Evolutionary conservation across 2,113 vertebrate genomes (phyloP).

Genomic region (Xenopus borealis): DNA sequence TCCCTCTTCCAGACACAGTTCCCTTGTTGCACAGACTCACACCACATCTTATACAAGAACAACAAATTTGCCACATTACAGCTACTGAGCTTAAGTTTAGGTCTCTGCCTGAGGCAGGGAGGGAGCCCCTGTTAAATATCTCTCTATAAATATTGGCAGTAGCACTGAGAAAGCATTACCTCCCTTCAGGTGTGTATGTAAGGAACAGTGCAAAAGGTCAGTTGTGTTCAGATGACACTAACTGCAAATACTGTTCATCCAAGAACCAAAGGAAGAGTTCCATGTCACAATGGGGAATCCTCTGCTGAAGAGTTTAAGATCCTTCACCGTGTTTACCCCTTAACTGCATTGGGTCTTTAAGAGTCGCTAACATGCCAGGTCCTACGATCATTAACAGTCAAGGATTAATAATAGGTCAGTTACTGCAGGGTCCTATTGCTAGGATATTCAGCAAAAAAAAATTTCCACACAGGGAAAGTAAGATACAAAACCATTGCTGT

Average conservation of each 20-base stretch:
- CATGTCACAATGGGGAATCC: background rate
- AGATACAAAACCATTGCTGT: background rate
- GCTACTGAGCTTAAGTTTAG: conserved; percentile 30
- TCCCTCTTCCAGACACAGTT: conserved; percentile 57
- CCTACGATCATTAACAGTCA: too few relatives aligned
- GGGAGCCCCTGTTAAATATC: background rate
- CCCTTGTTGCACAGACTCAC: conserved; percentile 44
- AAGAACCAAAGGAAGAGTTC: background rate
- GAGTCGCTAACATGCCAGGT: too few relatives aligned
- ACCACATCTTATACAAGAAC: conserved; percentile 41
- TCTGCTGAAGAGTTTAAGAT: background rate
- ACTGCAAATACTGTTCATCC: background rate
- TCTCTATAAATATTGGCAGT: background rate
- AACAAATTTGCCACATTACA: conserved; percentile 44
- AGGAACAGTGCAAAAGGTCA: background rate
- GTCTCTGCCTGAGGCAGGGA: conserved; percentile 35
- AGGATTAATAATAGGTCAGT: background rate
- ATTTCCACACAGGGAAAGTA: conserved; percentile 21
- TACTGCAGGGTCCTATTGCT: background rate
- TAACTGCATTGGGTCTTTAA: too few relatives aligned
- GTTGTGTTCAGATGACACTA: background rate
- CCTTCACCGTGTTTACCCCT: background rate
- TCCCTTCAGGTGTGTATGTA: conserved; percentile 17
- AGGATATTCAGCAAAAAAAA: conserved; percentile 3
- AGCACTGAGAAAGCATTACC: background rate